Evolutionary conservation across 2,113 vertebrate genomes (phyloP).

Genomic region (Spheniscus mendiculus): DNA sequence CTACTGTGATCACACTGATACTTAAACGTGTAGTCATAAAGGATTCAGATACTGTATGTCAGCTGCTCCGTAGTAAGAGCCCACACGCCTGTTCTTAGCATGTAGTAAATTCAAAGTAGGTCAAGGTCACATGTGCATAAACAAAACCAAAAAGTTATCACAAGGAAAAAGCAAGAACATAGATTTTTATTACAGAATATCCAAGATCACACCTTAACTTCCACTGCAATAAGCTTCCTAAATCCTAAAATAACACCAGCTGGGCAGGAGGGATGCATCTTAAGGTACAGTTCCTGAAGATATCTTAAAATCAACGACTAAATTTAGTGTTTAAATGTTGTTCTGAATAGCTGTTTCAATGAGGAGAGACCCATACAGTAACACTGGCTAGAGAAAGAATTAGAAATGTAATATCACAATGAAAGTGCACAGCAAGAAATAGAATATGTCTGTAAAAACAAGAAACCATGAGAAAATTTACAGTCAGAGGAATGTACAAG

Average conservation of each 20-base stretch:
- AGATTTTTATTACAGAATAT: neutral
- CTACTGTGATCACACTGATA: neutral
- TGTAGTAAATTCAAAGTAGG: neutral
- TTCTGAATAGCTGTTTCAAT: neutral
- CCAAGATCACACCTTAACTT: neutral
- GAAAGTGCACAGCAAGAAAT: neutral
- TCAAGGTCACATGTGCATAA: neutral
- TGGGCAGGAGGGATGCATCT: neutral
- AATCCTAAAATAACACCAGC: neutral
- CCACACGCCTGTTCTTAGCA: neutral
- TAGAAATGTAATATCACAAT: neutral
- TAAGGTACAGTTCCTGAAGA: neutral
- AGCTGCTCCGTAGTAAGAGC: neutral
- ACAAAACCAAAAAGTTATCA: neutral
- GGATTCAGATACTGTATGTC: neutral
- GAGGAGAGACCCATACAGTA: neutral
- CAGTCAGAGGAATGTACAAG: neutral
- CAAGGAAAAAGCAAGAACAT: neutral
- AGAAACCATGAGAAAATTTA: neutral
- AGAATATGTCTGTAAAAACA: constrained; percentile 2
- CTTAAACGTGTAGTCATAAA: neutral
- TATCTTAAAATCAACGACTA: neutral
- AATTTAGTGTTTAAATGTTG: neutral
- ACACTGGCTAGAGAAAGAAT: neutral
- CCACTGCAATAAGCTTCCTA: neutral